Base-by-base conservation (phyloP, 2,888 invertebrate species). In the Dermolepida albohirtum region DNA sequence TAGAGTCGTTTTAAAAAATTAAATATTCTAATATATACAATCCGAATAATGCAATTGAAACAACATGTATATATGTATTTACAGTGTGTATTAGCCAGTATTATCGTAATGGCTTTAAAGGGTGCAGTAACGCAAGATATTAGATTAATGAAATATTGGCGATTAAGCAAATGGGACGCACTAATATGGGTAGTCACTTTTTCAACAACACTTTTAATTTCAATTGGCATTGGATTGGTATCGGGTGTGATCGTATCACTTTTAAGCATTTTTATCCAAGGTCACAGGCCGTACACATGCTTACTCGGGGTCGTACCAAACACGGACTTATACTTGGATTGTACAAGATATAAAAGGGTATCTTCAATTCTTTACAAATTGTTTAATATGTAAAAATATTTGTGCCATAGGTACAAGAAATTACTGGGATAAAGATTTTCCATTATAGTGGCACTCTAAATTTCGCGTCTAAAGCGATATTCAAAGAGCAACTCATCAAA, bases 131-230 rank as follows among this genome's bases (percentile, higher is more conserved):
- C 91, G 79, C 95, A 96, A 83, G 85, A 88, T 67, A 86, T 79
- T 34, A 90, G 93, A 55, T 84, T 95, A 0, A 81, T 84, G 11
- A 87, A 87, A 71, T 90, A 93, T 74, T 95, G 93, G 92, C 87
- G 85, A 74, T 83, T 93, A 40, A 95, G 94, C 73, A 89, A 89
- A 76, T 84, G 91, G 76, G 96, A 97, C 78, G 95, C 92, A 0
- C 76, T 89, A 0, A 90, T 95, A 12, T 97, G 96, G 95, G 78
- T 94, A 1, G 85, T 89, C 5, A 92, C 96, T 0, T 96, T 95
- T 81, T 74, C 90, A 5, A 86, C 89, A 0, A 95, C 94, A 0
- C 83, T 93, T 11, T 75, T 94, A 14, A 80, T 95, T 57, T 93
- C 95, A 80, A 94, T 96, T 67, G 89, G 89, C 72, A 84, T 87